phyloP scores from a whole-genome alignment of 2,888 invertebrate genomes.

The Rotaria magnacalcarata region DNA sequence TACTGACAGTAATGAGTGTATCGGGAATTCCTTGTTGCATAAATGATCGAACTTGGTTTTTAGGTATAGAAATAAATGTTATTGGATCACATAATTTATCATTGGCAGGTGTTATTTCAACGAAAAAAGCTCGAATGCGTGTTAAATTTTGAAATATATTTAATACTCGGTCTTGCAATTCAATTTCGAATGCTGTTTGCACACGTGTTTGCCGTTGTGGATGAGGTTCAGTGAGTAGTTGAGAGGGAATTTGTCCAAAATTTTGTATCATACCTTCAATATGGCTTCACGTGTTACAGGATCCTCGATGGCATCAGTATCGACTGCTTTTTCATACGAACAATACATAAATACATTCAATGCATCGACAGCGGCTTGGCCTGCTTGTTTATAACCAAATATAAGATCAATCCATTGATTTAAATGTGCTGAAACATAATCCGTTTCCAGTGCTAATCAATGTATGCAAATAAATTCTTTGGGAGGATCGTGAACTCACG shows the following conservation, averaged over 20 bases:
- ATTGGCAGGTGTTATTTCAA: conserved; percentile 22
- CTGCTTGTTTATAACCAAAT: conserved; percentile 62
- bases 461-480: conserved; percentile 61
- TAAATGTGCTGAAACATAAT: conserved; percentile 60
- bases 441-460: conserved; percentile 60
- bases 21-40: conserved; percentile 61
- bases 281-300: conserved; percentile 65
- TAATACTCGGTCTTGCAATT: conserved; percentile 49
- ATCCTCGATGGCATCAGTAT: conserved; percentile 62
- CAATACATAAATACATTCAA: conserved; percentile 64
- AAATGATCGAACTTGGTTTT: conserved; percentile 56
- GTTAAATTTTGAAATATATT: conserved; percentile 27
- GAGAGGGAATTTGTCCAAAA: conserved; percentile 62
- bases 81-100: conserved; percentile 52
- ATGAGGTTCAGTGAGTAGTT: conserved; percentile 59
- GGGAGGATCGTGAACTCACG: conserved; percentile 55
- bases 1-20: conserved; percentile 54
- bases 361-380: conserved; percentile 60
- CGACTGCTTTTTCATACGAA: conserved; percentile 62
- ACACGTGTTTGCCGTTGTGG: conserved; percentile 61
- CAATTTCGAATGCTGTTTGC: conserved; percentile 51
- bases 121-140: conserved; percentile 10
- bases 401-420: conserved; percentile 63
- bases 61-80: conserved; percentile 56
- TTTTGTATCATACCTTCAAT: conserved; percentile 63